Base-by-base conservation (phyloP, 1,140 invertebrate genomes). In the Conopomorpha cramerella region DNA sequence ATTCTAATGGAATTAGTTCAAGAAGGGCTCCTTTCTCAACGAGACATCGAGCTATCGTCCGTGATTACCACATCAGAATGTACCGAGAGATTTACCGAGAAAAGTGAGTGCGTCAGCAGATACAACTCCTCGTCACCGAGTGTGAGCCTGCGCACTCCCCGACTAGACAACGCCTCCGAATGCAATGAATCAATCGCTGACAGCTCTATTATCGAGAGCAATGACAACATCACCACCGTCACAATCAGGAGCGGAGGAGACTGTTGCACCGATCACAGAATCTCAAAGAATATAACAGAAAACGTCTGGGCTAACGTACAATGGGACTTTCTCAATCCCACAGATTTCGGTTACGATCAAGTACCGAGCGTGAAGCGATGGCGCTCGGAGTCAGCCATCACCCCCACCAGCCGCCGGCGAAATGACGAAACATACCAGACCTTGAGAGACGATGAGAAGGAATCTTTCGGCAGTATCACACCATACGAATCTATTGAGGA, bases 401-500 rank as follows among this genome's bases (percentile, higher is more conserved):
- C 66, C 11, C 67, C 68, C 3, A 42, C 62, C 11, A 43, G 41
- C 12, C 50, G 45, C 18, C 44, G 62, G 15, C 51, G 53, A 35
- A 65, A 65, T 43, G 71, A 77, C 38, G 70, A 72, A 16, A 57
- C 77, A 10, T 78, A 78, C 36, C 72, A 77, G 49, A 66, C 45
- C 23, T 43, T 78, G 30, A 53, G 55, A 11, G 51, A 72, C 28
- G 54, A 55, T n/a, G 59, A 67, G 33, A 55, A 39, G 13, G 63
- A 73, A 45, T 68, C 66, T n/a, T 64, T 62, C 47, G 68, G 58
- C 23, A 68, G 65, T 38, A 64, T 76, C 35, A 78, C 76, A 19
- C 76, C 76, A 0, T 78, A 78, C 28, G 76, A 78, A 49, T 78
- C 76, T 1, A 77, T 78, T 42, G 76, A 78, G 45, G 74, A 78